Evolutionary conservation across 2,797 vertebrate species (phyloP).

Genomic region (Chelmon rostratus): DNA sequence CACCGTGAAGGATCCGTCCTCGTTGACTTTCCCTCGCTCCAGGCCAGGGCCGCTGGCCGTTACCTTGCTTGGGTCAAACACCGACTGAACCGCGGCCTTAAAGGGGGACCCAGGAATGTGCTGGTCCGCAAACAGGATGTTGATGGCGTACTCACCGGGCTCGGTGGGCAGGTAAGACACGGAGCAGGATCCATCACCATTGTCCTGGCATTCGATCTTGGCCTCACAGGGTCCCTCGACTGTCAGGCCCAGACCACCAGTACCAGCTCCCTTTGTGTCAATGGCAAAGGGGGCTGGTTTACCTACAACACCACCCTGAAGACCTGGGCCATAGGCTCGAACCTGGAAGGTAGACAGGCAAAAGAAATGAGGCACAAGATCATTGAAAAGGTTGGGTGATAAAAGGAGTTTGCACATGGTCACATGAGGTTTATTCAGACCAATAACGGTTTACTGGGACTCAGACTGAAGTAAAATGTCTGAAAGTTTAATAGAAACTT

Average conservation of each 20-base stretch:
- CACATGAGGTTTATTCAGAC: neutral
- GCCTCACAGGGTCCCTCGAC: slow-evolving; percentile 97
- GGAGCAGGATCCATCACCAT: slow-evolving; percentile 93
- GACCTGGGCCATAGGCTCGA: slow-evolving; percentile 91
- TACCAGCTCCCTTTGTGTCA: slow-evolving; percentile 94
- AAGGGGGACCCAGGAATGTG: slow-evolving; percentile 96
- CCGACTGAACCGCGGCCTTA: slow-evolving; percentile 88
- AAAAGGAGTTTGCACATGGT: no score
- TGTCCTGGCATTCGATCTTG: slow-evolving; percentile 97
- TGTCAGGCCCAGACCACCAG: slow-evolving; percentile 93
- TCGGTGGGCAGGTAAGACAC: slow-evolving; percentile 95
- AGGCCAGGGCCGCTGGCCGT: slow-evolving; percentile 92
- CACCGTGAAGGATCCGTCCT: slow-evolving; percentile 90
- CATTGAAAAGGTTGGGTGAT: neutral
- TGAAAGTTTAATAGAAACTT: neutral
- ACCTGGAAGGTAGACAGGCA: slow-evolving; percentile 80
- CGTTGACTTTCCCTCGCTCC: slow-evolving; percentile 89
- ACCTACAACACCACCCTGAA: slow-evolving; percentile 91
- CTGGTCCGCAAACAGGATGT: slow-evolving; percentile 93
- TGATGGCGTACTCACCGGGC: slow-evolving; percentile 94
- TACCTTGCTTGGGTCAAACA: slow-evolving; percentile 92
- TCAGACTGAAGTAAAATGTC: neutral
- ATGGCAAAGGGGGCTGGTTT: slow-evolving; percentile 92
- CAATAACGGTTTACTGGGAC: neutral
- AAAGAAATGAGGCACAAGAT: neutral